These are phyloP conservation scores for Melipona beecheii DNA, from an alignment of 2,888 invertebrate species.

Conservation along the genomic window DNA sequence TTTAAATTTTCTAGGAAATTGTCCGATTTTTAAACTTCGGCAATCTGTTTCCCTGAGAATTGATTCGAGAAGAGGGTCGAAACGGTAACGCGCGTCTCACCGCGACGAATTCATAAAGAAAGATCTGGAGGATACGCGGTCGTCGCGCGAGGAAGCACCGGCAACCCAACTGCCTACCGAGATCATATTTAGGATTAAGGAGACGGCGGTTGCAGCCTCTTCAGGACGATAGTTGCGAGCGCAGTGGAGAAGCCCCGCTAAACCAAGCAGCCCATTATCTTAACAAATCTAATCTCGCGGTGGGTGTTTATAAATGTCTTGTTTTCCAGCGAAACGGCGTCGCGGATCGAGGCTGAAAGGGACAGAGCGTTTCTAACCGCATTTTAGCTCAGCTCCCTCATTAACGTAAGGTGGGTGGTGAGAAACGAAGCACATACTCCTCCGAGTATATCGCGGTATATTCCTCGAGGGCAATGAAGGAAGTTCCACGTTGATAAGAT, in stretches of 20 bases:
- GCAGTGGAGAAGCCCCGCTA: slow-evolving; percentile 64
- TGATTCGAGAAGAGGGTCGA: not conserved
- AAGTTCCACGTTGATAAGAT: not conserved
- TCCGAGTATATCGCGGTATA: not conserved
- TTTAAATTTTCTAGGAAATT: no score
- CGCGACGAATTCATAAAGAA: slow-evolving; percentile 63
- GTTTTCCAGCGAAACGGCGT: slow-evolving; percentile 76
- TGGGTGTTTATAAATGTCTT: slow-evolving; percentile 84
- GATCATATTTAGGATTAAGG: slow-evolving; percentile 81
- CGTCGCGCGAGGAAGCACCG: slow-evolving; percentile 42
- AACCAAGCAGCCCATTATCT: slow-evolving; percentile 81
- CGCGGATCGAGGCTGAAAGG: slow-evolving; percentile 21
- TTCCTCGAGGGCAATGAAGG: not conserved
- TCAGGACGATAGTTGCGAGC: slow-evolving; percentile 69
- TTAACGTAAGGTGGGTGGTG: slow-evolving; percentile 44
- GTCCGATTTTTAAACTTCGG: not conserved
- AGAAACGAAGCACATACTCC: slow-evolving; percentile 28
- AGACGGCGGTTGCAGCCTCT: slow-evolving; percentile 76
- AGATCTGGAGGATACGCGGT: slow-evolving; percentile 56
- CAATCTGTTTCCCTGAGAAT: not conserved
- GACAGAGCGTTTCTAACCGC: slow-evolving; percentile 49
- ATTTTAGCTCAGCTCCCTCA: slow-evolving; percentile 45
- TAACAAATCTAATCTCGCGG: slow-evolving; percentile 84
- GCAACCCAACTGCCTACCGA: slow-evolving; percentile 63
- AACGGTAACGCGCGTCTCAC: slow-evolving; percentile 30